A percentile compares a stretch with the other conserved stretches of the same genome.
phyloP scores from a whole-genome alignment of 2,113 vertebrate genomes.

The Tor tambroides region DNA sequence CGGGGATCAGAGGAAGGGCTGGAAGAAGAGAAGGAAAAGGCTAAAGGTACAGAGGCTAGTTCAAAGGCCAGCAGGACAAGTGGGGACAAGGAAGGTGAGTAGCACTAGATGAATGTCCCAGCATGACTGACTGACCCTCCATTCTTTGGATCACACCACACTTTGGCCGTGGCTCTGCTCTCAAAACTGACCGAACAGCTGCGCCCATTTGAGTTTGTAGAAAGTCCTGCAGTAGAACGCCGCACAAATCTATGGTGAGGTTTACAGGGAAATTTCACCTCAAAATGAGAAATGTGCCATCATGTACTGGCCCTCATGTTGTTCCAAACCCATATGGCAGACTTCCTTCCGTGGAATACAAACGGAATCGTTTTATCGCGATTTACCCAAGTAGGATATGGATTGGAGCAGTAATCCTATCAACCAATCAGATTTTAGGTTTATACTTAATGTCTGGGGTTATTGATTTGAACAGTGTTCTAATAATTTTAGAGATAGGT shows the following conservation, averaged over 20 bases:
- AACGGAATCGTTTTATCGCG: not conserved
- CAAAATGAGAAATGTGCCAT: no score
- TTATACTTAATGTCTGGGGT: not conserved
- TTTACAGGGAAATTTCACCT: not conserved
- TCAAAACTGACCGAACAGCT: slow-evolving; percentile 61
- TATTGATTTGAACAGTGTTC: not conserved
- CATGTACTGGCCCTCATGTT: not conserved
- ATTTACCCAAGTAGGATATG: slow-evolving; percentile 2
- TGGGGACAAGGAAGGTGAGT: slow-evolving; percentile 93
- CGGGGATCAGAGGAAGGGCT: slow-evolving; percentile 78
- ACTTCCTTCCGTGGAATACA: not conserved
- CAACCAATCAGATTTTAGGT: not conserved
- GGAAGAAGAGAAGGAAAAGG: slow-evolving; percentile 79
- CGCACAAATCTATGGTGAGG: not conserved
- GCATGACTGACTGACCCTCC: slow-evolving; percentile 61
- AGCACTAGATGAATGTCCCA: slow-evolving; percentile 64
- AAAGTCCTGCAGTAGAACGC: not conserved
- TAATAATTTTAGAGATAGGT: not conserved
- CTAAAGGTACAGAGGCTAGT: slow-evolving; percentile 86
- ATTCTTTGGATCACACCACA: slow-evolving; percentile 49
- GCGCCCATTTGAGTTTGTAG: not conserved
- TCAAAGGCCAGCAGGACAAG: slow-evolving; percentile 86
- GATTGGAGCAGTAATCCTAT: not conserved
- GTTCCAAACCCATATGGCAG: not conserved
- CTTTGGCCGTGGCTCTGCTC: slow-evolving; percentile 61